These are phyloP conservation scores for Mycalesis mineus DNA, from an alignment of 2,888 invertebrate species.

Conservation along the genomic window DNA sequence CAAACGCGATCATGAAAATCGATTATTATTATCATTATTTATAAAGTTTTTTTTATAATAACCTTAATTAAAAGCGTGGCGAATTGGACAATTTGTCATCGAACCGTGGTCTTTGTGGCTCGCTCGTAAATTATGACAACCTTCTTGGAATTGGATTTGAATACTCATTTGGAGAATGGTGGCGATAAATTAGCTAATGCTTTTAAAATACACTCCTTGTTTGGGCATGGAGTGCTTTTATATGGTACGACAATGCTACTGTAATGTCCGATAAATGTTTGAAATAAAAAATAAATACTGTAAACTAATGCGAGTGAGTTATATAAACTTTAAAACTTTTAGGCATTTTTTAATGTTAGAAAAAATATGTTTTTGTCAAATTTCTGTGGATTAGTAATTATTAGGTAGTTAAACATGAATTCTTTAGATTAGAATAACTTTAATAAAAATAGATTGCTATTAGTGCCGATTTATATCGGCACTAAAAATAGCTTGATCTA, in stretches of 20 bases:
- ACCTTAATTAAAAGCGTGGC: constrained; percentile 38
- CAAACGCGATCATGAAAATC: constrained; percentile 2
- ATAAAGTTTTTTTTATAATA: constrained; percentile 39
- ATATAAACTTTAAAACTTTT: too few species aligned
- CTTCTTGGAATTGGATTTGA: constrained; percentile 56
- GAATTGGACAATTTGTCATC: constrained; percentile 73
- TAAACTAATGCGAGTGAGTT: too few species aligned
- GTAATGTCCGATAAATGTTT: not conserved
- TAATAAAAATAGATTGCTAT: too few species aligned
- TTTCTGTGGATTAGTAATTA: too few species aligned
- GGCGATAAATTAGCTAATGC: constrained; percentile 45
- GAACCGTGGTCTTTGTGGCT: constrained; percentile 46
- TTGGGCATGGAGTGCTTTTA: constrained; percentile 9
- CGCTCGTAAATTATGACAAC: constrained; percentile 54
- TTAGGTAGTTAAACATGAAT: too few species aligned
- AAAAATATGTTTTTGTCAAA: too few species aligned
- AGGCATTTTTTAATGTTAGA: too few species aligned
- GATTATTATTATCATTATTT: constrained; percentile 12
- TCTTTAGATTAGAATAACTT: too few species aligned
- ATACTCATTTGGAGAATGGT: constrained; percentile 39
- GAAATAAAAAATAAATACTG: not conserved
- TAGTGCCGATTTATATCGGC: too few species aligned
- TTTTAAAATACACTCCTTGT: constrained; percentile 35
- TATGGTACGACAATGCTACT: not conserved
- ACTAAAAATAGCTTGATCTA: too few species aligned